Evolutionary conservation across 2,113 vertebrate species (phyloP), one percentile per base, ranked within the genome.

Genomic region (Rhodinocichla rosea): DNA sequence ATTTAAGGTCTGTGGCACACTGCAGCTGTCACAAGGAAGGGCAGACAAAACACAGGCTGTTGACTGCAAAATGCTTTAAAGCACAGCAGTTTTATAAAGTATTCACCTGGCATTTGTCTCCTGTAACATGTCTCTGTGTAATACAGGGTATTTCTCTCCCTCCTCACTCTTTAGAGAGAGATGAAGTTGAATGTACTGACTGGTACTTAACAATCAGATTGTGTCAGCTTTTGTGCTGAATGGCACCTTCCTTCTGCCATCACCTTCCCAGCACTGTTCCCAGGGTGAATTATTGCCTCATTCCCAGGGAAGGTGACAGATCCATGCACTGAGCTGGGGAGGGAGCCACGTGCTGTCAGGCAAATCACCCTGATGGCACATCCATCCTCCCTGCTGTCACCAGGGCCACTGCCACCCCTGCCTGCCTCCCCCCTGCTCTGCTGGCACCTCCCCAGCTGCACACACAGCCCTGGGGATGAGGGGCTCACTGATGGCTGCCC

Each of bases 201-300:
- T 96, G 57, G 49, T 85, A 57, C 50, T 92, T 87, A 89, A 82
- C 92, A 89, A 84, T 63, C 87, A 85, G 89, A 82, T 95, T 97
- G 94, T 95, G 93, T 95, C 95, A 96, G 89, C 80, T 84, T 81
- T 79, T 76, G 81, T 92, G 73, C 91, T 95, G 62, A 92, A 74
- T 27, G 69, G 87, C 81, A 49, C 55, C 89, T 69, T 93, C 84
- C 74, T 55, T 67, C 73, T 87, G 21, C 75, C 39, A 21, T 5
- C 23, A 71, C 87, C 92, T 83, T 75, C 47, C 75, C 65, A 11
- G 73, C 33, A 5, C 83, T 20, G 12, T 21, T 89, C 89, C 21
- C 33, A 26, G 80, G 0, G 59, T 81, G 60, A 91, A 91, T 93
- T 37, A 96, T 52, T 68, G 93, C 88, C 73, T 64, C 15, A 0